phyloP scores from a whole-genome alignment of 1,140 invertebrate species.

The Bursaphelenchus mucronatus region DNA sequence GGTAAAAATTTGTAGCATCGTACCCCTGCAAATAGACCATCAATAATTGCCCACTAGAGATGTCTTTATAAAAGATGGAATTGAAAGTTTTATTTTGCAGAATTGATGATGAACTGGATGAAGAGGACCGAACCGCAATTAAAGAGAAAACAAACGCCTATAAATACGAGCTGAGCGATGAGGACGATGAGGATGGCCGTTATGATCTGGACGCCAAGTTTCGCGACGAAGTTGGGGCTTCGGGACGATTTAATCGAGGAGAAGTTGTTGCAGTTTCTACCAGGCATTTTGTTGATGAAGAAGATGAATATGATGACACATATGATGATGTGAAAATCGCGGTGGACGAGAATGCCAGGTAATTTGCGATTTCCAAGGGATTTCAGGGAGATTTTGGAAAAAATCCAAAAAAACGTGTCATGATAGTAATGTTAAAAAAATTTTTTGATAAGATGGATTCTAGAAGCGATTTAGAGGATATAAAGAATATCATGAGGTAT shows the following conservation, averaged over 20 bases:
- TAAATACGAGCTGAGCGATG: not conserved
- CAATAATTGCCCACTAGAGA: too few relatives aligned
- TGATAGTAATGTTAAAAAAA: not conserved
- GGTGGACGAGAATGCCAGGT: conserved; percentile 2
- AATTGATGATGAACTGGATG: conserved; percentile 17
- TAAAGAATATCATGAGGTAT: too few relatives aligned
- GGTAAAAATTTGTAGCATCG: too few relatives aligned
- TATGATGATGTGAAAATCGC: conserved; percentile 22
- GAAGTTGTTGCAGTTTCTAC: not conserved
- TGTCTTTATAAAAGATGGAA: too few relatives aligned
- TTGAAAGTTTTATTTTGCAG: too few relatives aligned
- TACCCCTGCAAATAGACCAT: too few relatives aligned
- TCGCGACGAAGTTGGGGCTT: conserved; percentile 14
- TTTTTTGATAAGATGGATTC: not conserved
- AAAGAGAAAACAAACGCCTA: not conserved
- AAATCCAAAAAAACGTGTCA: not conserved
- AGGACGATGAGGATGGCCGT: conserved; percentile 5
- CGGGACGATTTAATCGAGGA: not conserved
- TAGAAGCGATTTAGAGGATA: too few relatives aligned
- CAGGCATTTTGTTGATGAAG: conserved; percentile 21
- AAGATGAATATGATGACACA: conserved; percentile 32
- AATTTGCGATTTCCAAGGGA: not conserved
- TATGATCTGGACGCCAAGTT: conserved; percentile 23
- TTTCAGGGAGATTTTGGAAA: conserved; percentile 5
- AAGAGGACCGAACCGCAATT: conserved; percentile 1